Percentiles rank a stretch among this genome's conserved stretches.
phyloP scores from a whole-genome alignment of 2,888 invertebrate species.

The Gryllus longicercus region DNA sequence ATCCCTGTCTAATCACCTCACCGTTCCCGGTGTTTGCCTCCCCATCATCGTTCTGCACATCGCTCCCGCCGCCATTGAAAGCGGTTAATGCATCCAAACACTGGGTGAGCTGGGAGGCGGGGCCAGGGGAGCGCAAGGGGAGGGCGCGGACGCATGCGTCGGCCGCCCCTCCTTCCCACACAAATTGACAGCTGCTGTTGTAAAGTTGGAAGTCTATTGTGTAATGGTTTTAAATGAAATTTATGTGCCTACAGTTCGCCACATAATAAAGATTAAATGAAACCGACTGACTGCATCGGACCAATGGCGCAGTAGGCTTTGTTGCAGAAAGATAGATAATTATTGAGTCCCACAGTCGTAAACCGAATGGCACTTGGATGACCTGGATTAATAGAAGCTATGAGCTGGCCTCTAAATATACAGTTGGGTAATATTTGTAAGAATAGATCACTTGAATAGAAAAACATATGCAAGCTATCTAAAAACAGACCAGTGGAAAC shows the following conservation, averaged over 20 bases:
- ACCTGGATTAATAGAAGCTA: background rate
- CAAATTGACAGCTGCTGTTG: conserved; percentile 7
- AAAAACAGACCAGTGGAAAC: too few species aligned
- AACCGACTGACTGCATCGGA: conserved; percentile 10
- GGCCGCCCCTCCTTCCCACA: background rate
- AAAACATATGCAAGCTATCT: too few species aligned
- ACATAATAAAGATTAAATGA: conserved; percentile 17
- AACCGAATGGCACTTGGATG: background rate
- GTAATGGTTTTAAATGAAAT: conserved; percentile 17
- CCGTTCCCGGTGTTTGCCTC: too few species aligned
- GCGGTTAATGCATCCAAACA: too few species aligned
- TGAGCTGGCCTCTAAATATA: background rate
- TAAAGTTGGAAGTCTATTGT: conserved; percentile 6
- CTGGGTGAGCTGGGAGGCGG: too few species aligned
- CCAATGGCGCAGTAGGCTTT: conserved; percentile 9
- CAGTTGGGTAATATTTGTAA: too few species aligned
- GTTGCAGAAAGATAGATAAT: background rate
- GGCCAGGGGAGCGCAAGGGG: too few species aligned
- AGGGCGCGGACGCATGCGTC: too few species aligned
- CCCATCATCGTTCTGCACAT: too few species aligned
- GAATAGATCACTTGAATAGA: too few species aligned
- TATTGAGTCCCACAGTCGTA: background rate
- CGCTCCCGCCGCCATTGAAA: too few species aligned
- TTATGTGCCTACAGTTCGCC: conserved; percentile 8
- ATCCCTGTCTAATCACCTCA: too few species aligned